Conservation (phyloP, 1,140 invertebrate genomes). For the Sycophaga agraensis region DNA sequence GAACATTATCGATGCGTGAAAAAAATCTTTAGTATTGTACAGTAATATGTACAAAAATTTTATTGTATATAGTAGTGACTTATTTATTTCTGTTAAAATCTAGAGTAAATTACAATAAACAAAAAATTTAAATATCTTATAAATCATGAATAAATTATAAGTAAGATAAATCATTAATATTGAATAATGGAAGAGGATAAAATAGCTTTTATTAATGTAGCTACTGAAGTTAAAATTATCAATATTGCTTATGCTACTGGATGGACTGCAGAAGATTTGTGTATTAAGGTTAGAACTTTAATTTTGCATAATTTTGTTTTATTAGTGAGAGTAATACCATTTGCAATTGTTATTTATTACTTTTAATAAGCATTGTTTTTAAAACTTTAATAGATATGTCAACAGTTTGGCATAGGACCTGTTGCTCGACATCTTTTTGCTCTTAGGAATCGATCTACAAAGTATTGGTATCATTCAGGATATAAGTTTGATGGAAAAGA, state of each 20-base stretch:
- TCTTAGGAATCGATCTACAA: slow-evolving; percentile 63
- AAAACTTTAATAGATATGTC: slow-evolving; percentile 60
- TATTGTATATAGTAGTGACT: too few relatives aligned
- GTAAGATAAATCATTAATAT: background rate
- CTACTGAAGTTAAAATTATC: slow-evolving; percentile 50
- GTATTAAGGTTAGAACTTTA: slow-evolving; percentile 55
- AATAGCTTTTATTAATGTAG: slow-evolving; percentile 39
- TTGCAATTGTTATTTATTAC: background rate
- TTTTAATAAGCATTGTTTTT: background rate
- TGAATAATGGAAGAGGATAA: slow-evolving; percentile 45
- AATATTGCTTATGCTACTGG: slow-evolving; percentile 41
- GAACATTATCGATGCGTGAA: too few relatives aligned
- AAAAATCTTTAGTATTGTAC: too few relatives aligned
- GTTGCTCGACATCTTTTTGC: slow-evolving; percentile 77
- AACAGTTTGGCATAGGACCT: slow-evolving; percentile 70
- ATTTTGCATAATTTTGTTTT: slow-evolving; percentile 1
- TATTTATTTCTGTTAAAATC: too few relatives aligned
- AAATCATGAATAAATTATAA: background rate
- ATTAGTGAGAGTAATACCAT: background rate
- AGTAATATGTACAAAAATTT: too few relatives aligned
- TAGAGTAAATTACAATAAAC: too few relatives aligned
- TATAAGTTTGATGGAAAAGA: slow-evolving; percentile 56
- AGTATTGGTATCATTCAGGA: slow-evolving; percentile 65
- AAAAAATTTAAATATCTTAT: too few relatives aligned
- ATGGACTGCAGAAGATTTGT: slow-evolving; percentile 69